phyloP scores from a whole-genome alignment of 2,888 invertebrate genomes.

The Ceraclea dissimilis region DNA sequence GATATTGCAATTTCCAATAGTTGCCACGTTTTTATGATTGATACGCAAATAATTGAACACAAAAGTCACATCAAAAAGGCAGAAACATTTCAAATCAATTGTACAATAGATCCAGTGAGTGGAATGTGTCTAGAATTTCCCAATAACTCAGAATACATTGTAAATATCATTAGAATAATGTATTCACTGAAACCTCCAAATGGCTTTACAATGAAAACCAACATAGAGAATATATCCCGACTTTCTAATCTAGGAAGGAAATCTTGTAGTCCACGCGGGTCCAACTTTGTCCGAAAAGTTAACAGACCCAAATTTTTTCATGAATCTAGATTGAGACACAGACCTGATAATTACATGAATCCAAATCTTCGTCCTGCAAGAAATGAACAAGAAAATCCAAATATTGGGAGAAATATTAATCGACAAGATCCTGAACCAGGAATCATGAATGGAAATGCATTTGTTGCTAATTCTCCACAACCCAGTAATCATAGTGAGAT shows the following conservation, averaged over 20 bases:
- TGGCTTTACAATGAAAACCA: constrained; percentile 37
- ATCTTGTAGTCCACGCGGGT: constrained; percentile 37
- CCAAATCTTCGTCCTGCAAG: constrained; percentile 33
- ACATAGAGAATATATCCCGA: constrained; percentile 41
- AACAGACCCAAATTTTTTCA: constrained; percentile 28
- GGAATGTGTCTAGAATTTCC: constrained; percentile 86
- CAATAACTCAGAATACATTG: constrained; percentile 70
- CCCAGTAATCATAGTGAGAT: constrained; percentile 76
- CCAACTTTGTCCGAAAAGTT: constrained; percentile 24
- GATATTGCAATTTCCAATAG: constrained; percentile 68
- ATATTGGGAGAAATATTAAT: constrained; percentile 18
- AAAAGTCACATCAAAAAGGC: constrained; percentile 72
- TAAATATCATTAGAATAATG: constrained; percentile 65
- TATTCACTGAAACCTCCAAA: constrained; percentile 54
- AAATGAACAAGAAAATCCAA: constrained; percentile 17
- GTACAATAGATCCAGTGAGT: constrained; percentile 69
- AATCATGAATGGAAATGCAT: constrained; percentile 40
- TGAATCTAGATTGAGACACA: constrained; percentile 33
- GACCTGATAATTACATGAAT: constrained; percentile 21
- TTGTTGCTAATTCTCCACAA: constrained; percentile 71
- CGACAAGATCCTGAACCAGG: constrained; percentile 20
- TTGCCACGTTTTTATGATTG: constrained; percentile 92
- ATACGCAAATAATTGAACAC: constrained; percentile 79
- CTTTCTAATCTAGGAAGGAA: constrained; percentile 34
- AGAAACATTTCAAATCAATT: constrained; percentile 76